Percentiles rank a stretch among this genome's conserved stretches.
Conservation (phyloP, 2,113 vertebrate genomes). For the Alligator sinensis region DNA sequence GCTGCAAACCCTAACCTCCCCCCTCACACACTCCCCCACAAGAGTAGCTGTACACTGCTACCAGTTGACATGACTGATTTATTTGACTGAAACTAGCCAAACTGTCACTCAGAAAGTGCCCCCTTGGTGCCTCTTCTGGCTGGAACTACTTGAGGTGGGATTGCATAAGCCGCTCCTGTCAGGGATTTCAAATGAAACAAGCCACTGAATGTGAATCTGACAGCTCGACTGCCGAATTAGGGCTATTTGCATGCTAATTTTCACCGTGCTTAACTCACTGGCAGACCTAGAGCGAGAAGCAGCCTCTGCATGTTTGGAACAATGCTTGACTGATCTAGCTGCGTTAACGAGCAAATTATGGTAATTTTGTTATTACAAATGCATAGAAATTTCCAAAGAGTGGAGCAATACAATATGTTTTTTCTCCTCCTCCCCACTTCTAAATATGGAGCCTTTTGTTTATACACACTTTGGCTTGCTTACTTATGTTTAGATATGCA, state of each 20-base stretch:
- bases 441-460: conserved; percentile 77
- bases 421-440: conserved; percentile 77
- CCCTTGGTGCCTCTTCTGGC: conserved; percentile 80
- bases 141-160: conserved; percentile 81
- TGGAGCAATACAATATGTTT: conserved; percentile 82
- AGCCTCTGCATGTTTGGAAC: conserved; percentile 80
- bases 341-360: conserved; percentile 90
- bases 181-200: conserved; percentile 83
- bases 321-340: conserved; percentile 90
- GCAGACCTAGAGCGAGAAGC: conserved; percentile 78
- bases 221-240: conserved; percentile 85
- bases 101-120: conserved; percentile 85
- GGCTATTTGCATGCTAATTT: conserved; percentile 91
- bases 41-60: background rate
- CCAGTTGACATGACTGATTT: conserved; percentile 49
- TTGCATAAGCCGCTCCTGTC: conserved; percentile 79
- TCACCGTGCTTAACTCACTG: conserved; percentile 81
- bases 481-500: conserved; percentile 52
- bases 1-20: background rate
- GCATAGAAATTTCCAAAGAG: conserved; percentile 88
- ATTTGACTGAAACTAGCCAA: conserved; percentile 78
- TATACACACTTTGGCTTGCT: conserved; percentile 75
- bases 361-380: conserved; percentile 92
- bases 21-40: fast-evolving
- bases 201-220: conserved; percentile 80